Conservation (phyloP, 2,113 vertebrate species). For the Aythya baeri region DNA sequence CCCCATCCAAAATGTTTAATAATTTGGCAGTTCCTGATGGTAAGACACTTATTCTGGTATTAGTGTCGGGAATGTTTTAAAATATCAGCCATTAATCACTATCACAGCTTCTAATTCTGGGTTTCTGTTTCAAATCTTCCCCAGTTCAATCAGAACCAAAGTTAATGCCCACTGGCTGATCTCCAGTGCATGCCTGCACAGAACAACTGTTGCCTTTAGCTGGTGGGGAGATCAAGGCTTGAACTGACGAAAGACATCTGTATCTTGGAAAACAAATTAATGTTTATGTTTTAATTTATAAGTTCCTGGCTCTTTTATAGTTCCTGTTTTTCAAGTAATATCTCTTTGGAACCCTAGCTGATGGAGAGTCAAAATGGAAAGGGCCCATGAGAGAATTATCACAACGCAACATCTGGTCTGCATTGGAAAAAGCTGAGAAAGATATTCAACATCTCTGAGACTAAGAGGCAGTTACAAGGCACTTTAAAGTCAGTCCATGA, state of each 20-base stretch:
- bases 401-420: conserved; percentile 67
- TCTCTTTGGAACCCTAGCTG: conserved; percentile 61
- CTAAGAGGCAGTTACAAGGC: background rate
- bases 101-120: conserved; percentile 19
- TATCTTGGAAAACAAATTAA: conserved; percentile 70
- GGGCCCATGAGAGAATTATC: conserved; percentile 63
- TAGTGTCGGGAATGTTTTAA: background rate
- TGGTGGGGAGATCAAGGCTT: conserved; percentile 67
- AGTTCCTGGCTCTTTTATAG: conserved; percentile 70
- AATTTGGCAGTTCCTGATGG: background rate
- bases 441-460: conserved; percentile 48
- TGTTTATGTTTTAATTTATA: conserved; percentile 75
- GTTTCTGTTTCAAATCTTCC: conserved; percentile 54
- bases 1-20: background rate
- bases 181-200: conserved; percentile 56
- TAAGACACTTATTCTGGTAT: background rate
- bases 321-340: conserved; percentile 65
- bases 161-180: conserved; percentile 62
- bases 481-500: conserved; percentile 13
- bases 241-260: conserved; percentile 68
- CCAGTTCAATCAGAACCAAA: conserved; percentile 55
- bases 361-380: conserved; percentile 69
- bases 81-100: conserved; percentile 20
- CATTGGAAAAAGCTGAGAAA: conserved; percentile 60
- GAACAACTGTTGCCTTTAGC: conserved; percentile 62